A percentile compares a stretch with the other conserved stretches of the same genome.
Evolutionary conservation across 2,888 invertebrate genomes (phyloP).

Genomic region (Lasiommata megera): DNA sequence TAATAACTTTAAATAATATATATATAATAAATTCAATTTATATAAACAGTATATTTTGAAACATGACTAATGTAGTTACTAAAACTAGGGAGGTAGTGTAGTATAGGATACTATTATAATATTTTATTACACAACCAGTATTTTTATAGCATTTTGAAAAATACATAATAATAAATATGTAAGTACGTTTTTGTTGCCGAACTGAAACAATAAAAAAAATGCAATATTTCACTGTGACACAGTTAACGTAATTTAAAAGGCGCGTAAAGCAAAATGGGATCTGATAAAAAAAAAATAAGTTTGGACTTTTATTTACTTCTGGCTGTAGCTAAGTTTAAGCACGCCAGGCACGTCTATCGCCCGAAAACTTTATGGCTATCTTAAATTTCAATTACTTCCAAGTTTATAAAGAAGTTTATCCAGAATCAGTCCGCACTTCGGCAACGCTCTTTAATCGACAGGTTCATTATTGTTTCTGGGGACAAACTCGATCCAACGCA

Average conservation of each 20-base stretch:
- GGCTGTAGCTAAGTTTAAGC: neutral
- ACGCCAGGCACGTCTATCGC: conserved; percentile 6
- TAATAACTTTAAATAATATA: no score
- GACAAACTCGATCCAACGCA: conserved; percentile 17
- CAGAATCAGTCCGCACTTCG: conserved; percentile 5
- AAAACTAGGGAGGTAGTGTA: no score
- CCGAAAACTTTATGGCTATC: conserved; percentile 10
- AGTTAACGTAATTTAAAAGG: neutral
- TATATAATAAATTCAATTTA: no score
- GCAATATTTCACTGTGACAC: no score
- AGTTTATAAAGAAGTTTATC: conserved; percentile 15
- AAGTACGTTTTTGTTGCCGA: no score
- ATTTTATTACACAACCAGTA: no score
- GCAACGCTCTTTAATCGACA: conserved; percentile 3
- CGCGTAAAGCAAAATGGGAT: neutral
- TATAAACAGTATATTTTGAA: no score
- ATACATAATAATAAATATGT: no score
- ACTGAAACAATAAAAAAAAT: no score
- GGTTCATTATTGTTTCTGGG: conserved; percentile 25
- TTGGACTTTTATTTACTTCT: neutral
- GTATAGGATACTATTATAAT: no score
- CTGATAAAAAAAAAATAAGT: neutral
- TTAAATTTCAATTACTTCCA: conserved; percentile 16
- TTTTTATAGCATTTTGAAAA: no score
- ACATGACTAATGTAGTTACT: no score